Percentiles rank a stretch among this genome's conserved stretches.
Evolutionary conservation across 2,888 invertebrate genomes (phyloP).

Genomic region (Morpho achilles): DNA sequence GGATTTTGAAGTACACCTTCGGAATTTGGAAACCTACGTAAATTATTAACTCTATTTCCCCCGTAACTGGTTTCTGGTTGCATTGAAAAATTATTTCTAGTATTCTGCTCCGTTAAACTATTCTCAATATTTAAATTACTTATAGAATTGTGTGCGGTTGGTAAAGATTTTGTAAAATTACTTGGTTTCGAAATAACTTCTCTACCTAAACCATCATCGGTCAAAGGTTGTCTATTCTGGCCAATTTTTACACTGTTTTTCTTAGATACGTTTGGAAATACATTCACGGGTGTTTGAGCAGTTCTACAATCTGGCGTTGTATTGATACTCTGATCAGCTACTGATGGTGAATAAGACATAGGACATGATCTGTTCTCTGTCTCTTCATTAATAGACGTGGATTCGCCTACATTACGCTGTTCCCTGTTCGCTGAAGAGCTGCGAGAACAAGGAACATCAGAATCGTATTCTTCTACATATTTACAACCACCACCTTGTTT

Average conservation of each 20-base stretch:
- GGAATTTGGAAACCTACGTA: too few species aligned
- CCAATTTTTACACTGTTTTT: not conserved
- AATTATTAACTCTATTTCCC: too few species aligned
- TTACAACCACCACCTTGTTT: not conserved
- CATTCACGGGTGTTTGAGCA: not conserved
- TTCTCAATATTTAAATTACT: not conserved
- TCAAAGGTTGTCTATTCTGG: not conserved
- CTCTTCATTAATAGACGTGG: slow-evolving; percentile 1
- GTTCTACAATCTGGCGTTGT: not conserved
- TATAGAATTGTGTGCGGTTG: not conserved
- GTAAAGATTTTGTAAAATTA: not conserved
- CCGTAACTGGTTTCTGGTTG: too few species aligned
- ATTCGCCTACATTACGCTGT: not conserved
- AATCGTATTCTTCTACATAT: slow-evolving; percentile 2
- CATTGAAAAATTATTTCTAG: too few species aligned
- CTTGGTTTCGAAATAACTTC: not conserved
- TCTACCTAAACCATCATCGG: not conserved
- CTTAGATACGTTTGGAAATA: not conserved
- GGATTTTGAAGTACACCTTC: too few species aligned
- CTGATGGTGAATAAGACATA: not conserved
- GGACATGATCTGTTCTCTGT: not conserved
- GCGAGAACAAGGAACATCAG: not conserved
- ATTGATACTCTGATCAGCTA: not conserved
- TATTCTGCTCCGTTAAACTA: not conserved
- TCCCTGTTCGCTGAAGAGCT: not conserved